Evolutionary conservation across 2,888 invertebrate genomes (phyloP), one percentile per base, ranked within the genome.

Genomic region (Amiota minor): DNA sequence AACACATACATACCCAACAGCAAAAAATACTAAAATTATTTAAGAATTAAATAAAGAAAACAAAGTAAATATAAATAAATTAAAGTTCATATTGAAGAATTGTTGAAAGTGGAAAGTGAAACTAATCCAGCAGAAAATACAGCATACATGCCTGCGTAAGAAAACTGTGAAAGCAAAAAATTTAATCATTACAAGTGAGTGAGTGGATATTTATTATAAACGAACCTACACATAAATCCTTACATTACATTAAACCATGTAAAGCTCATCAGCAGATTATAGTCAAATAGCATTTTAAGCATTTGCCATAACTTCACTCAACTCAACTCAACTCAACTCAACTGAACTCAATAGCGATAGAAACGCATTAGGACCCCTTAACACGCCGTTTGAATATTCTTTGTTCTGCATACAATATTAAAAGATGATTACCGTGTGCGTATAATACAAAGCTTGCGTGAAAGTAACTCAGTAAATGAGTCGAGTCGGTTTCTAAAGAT

Each of bases 241-340:
- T 72, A 68, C 35, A 73, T 8, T 8, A 35, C 77, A 82, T 79
- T 78, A 87, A 83, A 86, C 85, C 82, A 82, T 86, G 80, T 81
- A 78, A 76, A 83, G 83, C 84, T 88, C 86, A 85, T 86, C 84
- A 81, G 85, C 78, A 85, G 82, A 81, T 84, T 85, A 82, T 84
- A 88, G 84, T 86, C 86, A 85, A 86, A 85, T 81, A 84, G 80
- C 78, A 85, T 84, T 86, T 83, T 83, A 87, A 87, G 80, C 86
- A 85, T 81, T 86, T 81, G 83, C 82, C 77, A 77, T 76, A 75
- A 74, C 74, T 16, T 16, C 73, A 76, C n/a, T 18, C 10, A 45
- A 47, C 67, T 12, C 10, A 67, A 45, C 49, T 76, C 76, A 72
- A 78, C 75, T 49, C 71, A 75, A 73, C 75, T 75, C 65, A 77